These are phyloP conservation scores for Drosophila burlai DNA, from an alignment of 1,140 invertebrate species.

Conservation along the genomic window DNA sequence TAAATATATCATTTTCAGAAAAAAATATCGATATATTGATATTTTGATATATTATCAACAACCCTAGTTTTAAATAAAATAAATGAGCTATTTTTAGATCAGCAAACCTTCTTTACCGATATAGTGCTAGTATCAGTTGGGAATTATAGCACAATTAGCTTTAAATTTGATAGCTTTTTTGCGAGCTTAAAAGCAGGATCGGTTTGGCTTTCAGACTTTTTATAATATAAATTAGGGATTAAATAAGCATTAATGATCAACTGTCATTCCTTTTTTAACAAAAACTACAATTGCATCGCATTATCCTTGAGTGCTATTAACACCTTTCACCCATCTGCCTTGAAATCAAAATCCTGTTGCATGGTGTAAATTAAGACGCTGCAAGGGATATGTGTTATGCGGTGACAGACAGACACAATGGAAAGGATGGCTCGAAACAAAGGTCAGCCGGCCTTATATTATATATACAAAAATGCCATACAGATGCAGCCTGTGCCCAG, in stretches of 20 bases:
- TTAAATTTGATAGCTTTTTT: no score
- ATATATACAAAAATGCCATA: conserved; percentile 19
- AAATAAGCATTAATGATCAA: background rate
- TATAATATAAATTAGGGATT: background rate
- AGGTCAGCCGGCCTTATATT: conserved; percentile 40
- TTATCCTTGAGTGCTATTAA: background rate
- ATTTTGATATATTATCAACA: no score
- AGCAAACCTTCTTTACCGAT: no score
- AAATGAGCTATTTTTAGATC: no score
- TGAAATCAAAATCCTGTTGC: background rate
- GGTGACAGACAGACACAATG: conserved; percentile 55
- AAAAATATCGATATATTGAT: no score
- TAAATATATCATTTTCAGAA: no score
- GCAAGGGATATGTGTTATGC: conserved; percentile 50
- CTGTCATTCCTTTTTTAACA: background rate
- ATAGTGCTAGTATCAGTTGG: no score
- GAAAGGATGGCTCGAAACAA: conserved; percentile 57
- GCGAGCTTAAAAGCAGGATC: no score
- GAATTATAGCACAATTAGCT: no score
- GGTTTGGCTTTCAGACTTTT: background rate
- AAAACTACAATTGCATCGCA: background rate
- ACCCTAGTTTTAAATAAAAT: no score
- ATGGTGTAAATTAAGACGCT: conserved; percentile 46
- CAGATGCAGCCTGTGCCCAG: background rate
- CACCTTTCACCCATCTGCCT: background rate